Base-by-base conservation (phyloP, 2,797 vertebrate species). In the Anguilla megastoma region DNA sequence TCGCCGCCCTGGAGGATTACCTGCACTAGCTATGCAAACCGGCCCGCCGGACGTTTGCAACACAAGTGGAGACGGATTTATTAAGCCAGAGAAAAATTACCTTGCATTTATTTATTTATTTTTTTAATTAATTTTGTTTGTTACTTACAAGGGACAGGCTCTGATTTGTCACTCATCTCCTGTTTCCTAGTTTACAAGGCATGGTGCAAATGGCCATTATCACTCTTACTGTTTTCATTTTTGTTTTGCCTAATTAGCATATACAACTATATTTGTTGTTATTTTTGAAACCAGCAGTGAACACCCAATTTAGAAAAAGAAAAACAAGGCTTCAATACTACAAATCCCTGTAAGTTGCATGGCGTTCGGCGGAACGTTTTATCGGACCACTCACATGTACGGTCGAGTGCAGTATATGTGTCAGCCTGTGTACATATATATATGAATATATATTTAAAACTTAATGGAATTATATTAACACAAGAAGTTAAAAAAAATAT, bases 1-100 rank as follows among this genome's bases (percentile, higher is more conserved):
- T 99, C 9, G 98, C 98, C 95, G 97, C 98, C 85, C 98, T 99
- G 96, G 98, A 98, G 91, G 97, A 99, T 95, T 99, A 99, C 95
- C 96, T 99, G 94, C 98, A 99, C 97, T 99, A 99, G 96, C 98
- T 95, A 87, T 86, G 87, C 89, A 91, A 86, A 79, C 48, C 86
- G 87, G 88, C 89, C 90, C 87, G 85, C 87, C 5, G 2, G 88
- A 90, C 92, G 12, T 52, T 30, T 27, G 76, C 86, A 91, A 92
- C 90, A 89, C 91, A 91, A 89, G 91, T 92, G 92, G 91, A 94
- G 92, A 93, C 86, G 83, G 92, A 89, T 94, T 91, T 45, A 88
- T 86, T 91, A 92, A 92, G 91, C 92, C 86, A 45, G 92, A 92
- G 91, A 90, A 91, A 92, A 90, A 91, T 88, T 30, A 91, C 45